Evolutionary conservation across 2,113 vertebrate species (phyloP).

Genomic region (Sorex fumeus): DNA sequence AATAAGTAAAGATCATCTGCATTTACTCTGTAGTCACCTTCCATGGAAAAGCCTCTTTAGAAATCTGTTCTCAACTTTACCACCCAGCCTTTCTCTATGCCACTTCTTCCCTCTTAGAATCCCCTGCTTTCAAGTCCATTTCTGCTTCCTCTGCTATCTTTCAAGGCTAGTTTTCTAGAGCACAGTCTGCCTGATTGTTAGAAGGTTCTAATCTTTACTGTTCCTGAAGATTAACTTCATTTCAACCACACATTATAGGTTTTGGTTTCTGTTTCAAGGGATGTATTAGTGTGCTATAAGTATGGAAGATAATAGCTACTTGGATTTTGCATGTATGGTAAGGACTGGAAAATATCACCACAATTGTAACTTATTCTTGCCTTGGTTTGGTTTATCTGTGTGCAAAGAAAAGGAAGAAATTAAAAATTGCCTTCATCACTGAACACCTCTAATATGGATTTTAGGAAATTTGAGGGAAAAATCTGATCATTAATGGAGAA

Average conservation of each 20-base stretch:
- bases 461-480: conserved; percentile 50
- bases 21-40: conserved; percentile 16
- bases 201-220: not conserved
- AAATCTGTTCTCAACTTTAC: not conserved
- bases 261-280: conserved; percentile 56
- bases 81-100: not conserved
- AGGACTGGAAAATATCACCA: conserved; percentile 42
- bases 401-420: conserved; percentile 23
- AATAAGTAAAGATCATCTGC: not conserved
- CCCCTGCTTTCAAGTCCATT: not conserved
- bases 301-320: conserved; percentile 36
- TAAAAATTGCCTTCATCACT: conserved; percentile 4
- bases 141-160: not conserved
- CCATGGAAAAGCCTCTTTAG: not conserved
- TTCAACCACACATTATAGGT: conserved; percentile 57
- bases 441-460: conserved; percentile 16
- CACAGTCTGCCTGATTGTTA: not conserved
- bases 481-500: conserved; percentile 19
- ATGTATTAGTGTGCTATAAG: conserved; percentile 26
- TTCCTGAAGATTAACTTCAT: conserved; percentile 53
- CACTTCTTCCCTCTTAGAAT: not conserved
- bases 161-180: not conserved
- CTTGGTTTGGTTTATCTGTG: conserved; percentile 37
- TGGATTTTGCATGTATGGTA: not conserved
- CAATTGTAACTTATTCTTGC: conserved; percentile 31